A percentile compares a stretch with the other conserved stretches of the same genome.
Evolutionary conservation across 1,140 invertebrate species (phyloP).

Genomic region (Philopotamus ludificatus): DNA sequence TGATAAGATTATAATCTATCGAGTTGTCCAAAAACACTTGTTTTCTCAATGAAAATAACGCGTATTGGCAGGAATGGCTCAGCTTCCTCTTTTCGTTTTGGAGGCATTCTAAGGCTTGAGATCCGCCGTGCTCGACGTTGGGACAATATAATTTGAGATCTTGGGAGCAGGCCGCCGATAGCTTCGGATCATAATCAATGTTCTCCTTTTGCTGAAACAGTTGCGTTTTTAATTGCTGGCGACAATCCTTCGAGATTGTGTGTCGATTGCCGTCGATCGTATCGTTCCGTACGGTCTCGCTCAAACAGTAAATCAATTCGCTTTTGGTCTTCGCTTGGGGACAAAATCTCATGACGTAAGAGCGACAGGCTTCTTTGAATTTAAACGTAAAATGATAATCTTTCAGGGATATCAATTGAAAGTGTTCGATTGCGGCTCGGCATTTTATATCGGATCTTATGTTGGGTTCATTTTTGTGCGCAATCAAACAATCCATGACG

Average conservation of each 20-base stretch:
- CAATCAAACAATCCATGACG: conserved; percentile 91
- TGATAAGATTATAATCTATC: conserved; percentile 81
- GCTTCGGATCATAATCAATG: conserved; percentile 78
- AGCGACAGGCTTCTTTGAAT: conserved; percentile 92
- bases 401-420: conserved; percentile 87
- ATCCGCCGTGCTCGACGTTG: conserved; percentile 70
- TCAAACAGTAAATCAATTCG: conserved; percentile 89
- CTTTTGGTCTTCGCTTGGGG: conserved; percentile 73
- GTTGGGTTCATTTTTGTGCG: conserved; percentile 85
- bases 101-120: conserved; percentile 84
- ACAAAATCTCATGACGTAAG: conserved; percentile 81
- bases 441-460: conserved; percentile 79
- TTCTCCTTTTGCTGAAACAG: conserved; percentile 86
- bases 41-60: conserved; percentile 80
- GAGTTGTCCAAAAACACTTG: conserved; percentile 83
- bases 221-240: conserved; percentile 84
- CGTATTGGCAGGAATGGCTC: conserved; percentile 69
- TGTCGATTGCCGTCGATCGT: conserved; percentile 76
- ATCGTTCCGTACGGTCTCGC: conserved; percentile 85
- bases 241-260: conserved; percentile 79
- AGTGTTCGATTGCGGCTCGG: conserved; percentile 90
- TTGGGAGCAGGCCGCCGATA: conserved; percentile 70
- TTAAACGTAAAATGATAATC: conserved; percentile 93
- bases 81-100: conserved; percentile 70
- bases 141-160: conserved; percentile 78